A percentile compares a stretch with the other conserved stretches of the same genome.
Evolutionary conservation across 2,113 vertebrate genomes (phyloP).

Genomic region (Danio rerio): GRCz12tu NC_133190.1:47986001-47986500

Average conservation of each 20-base stretch:
- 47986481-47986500: conserved; percentile 6
- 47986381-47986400: conserved; percentile 22
- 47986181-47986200: too few relatives aligned
- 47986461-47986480: conserved; percentile 51
- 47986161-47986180: too few relatives aligned
- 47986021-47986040: background rate
- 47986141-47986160: too few relatives aligned
- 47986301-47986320: too few relatives aligned
- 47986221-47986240: too few relatives aligned
- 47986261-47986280: too few relatives aligned
- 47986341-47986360: too few relatives aligned
- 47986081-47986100: background rate
- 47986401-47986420: conserved; percentile 45
- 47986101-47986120: background rate
- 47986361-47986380: too few relatives aligned
- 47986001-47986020: background rate
- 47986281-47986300: too few relatives aligned
- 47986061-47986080: background rate
- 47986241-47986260: too few relatives aligned
- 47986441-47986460: conserved; percentile 57
- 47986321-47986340: too few relatives aligned
- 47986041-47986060: background rate
- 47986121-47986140: background rate
- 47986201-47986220: too few relatives aligned
- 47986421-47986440: conserved; percentile 61